Evolutionary conservation across 2,113 vertebrate genomes (phyloP).

Genomic region (Anolis carolinensis): DNA sequence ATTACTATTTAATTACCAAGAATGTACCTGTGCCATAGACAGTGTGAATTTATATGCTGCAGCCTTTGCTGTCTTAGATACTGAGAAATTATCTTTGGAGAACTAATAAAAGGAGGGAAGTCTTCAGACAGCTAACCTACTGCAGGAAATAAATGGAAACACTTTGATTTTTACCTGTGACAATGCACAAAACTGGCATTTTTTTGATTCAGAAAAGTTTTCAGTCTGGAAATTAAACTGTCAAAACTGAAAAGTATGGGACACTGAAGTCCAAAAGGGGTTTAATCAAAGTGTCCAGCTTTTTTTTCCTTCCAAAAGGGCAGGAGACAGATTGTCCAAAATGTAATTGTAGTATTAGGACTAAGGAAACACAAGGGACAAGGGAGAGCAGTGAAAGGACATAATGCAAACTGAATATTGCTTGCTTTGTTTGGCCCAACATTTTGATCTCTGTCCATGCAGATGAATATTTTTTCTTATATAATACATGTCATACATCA

Average conservation of each 20-base stretch:
- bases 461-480: slow-evolving; percentile 10
- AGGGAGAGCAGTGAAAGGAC: slow-evolving; percentile 17
- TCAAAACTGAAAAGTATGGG: slow-evolving; percentile 75
- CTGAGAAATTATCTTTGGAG: slow-evolving; percentile 63
- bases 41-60: slow-evolving; percentile 23
- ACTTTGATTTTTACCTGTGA: slow-evolving; percentile 75
- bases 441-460: neutral
- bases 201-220: slow-evolving; percentile 77
- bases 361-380: slow-evolving; percentile 5
- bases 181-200: slow-evolving; percentile 72
- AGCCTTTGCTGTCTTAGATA: slow-evolving; percentile 41
- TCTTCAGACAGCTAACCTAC: slow-evolving; percentile 61
- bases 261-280: slow-evolving; percentile 66
- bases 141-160: slow-evolving; percentile 70
- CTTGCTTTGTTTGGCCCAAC: neutral
- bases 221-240: slow-evolving; percentile 79
- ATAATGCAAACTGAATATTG: slow-evolving; percentile 7
- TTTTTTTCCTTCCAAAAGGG: slow-evolving; percentile 49
- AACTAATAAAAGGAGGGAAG: slow-evolving; percentile 27
- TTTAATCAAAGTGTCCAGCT: slow-evolving; percentile 74
- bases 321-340: slow-evolving; percentile 67
- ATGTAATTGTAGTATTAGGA: slow-evolving; percentile 57
- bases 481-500: too few species aligned
- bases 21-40: slow-evolving; percentile 47
- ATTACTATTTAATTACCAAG: slow-evolving; percentile 23